Percentiles rank a stretch among this genome's conserved stretches.
These are phyloP conservation scores for Apotomis betuletana DNA, from an alignment of 2,888 invertebrate genomes.

Conservation along the genomic window DNA sequence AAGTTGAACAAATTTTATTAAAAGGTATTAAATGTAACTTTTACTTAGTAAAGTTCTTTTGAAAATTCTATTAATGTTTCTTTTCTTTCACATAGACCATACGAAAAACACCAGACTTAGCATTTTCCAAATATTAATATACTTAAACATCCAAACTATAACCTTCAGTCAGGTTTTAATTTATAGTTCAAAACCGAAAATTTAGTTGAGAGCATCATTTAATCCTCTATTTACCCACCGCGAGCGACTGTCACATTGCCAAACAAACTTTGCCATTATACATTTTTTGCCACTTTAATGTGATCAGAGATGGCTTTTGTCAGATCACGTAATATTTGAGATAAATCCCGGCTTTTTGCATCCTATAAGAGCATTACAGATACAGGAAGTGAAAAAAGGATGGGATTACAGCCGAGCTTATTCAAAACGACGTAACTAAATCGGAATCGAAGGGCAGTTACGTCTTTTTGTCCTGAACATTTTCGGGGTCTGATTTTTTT, in stretches of 20 bases:
- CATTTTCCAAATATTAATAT: no score
- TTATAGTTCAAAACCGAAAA: not conserved
- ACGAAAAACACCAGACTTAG: no score
- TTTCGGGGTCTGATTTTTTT: slow-evolving; percentile 26
- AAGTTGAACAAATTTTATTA: no score
- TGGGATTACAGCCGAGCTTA: slow-evolving; percentile 31
- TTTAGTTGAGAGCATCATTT: not conserved
- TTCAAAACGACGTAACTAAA: not conserved
- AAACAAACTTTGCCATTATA: slow-evolving; percentile 20
- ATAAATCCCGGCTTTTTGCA: slow-evolving; percentile 52
- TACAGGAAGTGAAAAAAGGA: slow-evolving; percentile 50
- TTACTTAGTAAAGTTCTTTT: no score
- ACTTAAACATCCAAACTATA: no score
- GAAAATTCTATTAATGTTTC: no score
- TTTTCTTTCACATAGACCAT: no score
- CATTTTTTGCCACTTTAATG: slow-evolving; percentile 34
- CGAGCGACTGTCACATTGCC: slow-evolving; percentile 3
- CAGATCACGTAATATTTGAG: slow-evolving; percentile 47
- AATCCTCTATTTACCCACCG: not conserved
- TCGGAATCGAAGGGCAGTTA: not conserved
- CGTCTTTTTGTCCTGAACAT: not conserved
- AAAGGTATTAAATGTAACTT: no score
- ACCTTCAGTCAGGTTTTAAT: not conserved
- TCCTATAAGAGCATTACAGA: slow-evolving; percentile 45
- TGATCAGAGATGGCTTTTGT: slow-evolving; percentile 49